Conservation (phyloP, 2,797 vertebrate genomes). For the Amblyraja radiata region DNA sequence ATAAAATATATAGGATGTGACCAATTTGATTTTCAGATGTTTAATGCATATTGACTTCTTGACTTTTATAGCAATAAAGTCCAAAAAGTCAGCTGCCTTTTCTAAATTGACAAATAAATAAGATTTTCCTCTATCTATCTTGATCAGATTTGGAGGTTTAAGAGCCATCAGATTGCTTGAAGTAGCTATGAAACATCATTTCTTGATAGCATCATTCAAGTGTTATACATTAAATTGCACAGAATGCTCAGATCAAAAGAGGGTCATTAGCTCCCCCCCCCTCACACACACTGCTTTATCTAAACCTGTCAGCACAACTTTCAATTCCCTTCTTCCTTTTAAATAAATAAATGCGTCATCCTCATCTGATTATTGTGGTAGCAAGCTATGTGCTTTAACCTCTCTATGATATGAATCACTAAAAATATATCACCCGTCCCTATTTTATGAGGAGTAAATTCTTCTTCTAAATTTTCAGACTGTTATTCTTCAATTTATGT, state of each 20-base stretch:
- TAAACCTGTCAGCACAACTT: background rate
- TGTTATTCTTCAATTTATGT: background rate
- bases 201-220: background rate
- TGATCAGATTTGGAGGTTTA: background rate
- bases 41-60: background rate
- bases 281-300: background rate
- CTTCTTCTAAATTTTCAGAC: background rate
- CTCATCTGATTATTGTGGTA: background rate
- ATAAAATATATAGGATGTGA: background rate
- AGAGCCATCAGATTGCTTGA: background rate
- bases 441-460: background rate
- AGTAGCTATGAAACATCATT: background rate
- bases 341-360: background rate
- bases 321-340: background rate
- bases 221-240: background rate
- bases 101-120: background rate
- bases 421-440: background rate
- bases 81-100: background rate
- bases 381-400: background rate
- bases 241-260: background rate
- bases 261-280: background rate
- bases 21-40: conserved; percentile 15
- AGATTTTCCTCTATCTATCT: background rate
- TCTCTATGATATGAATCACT: background rate
- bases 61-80: background rate